phyloP scores from a whole-genome alignment of 2,888 invertebrate species.

The Melieria crassipennis region DNA sequence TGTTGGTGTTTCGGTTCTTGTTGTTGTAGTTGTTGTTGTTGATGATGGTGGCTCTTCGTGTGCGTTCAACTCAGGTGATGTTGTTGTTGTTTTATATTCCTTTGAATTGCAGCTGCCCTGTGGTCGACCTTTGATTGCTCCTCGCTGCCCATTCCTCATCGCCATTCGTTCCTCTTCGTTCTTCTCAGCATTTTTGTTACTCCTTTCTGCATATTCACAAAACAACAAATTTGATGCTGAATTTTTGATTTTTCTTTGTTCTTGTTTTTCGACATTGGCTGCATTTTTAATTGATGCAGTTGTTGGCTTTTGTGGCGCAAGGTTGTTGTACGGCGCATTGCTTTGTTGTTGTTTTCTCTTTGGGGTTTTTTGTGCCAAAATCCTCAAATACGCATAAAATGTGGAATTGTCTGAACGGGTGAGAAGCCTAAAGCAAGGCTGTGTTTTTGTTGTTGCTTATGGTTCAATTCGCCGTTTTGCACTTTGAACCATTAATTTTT shows the following conservation, averaged over 20 bases:
- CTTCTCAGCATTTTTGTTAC: background rate
- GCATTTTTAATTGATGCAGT: slow-evolving; percentile 14
- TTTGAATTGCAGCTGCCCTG: too few species aligned
- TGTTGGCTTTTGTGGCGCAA: slow-evolving; percentile 29
- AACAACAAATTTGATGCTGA: slow-evolving; percentile 17
- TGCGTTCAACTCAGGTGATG: too few species aligned
- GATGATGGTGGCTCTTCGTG: background rate
- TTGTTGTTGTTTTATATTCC: too few species aligned
- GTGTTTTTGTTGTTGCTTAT: too few species aligned
- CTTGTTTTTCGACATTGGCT: slow-evolving; percentile 1
- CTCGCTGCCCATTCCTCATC: too few species aligned
- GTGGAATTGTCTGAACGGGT: too few species aligned
- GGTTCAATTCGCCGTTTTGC: too few species aligned
- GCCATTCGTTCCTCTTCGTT: too few species aligned
- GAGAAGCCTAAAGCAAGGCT: too few species aligned
- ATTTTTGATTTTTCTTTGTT: slow-evolving; percentile 18
- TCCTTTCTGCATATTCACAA: slow-evolving; percentile 20
- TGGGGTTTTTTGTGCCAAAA: background rate
- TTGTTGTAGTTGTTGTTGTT: slow-evolving; percentile 25
- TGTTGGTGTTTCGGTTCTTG: slow-evolving; percentile 15
- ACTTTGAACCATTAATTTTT: too few species aligned
- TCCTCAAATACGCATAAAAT: too few species aligned
- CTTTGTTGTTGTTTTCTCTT: background rate
- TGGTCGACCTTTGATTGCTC: too few species aligned
- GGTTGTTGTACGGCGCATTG: slow-evolving; percentile 30